Evolutionary conservation across 2,113 vertebrate genomes (phyloP).

Genomic region (Sinocyclocheilus anophthalmus): DNA sequence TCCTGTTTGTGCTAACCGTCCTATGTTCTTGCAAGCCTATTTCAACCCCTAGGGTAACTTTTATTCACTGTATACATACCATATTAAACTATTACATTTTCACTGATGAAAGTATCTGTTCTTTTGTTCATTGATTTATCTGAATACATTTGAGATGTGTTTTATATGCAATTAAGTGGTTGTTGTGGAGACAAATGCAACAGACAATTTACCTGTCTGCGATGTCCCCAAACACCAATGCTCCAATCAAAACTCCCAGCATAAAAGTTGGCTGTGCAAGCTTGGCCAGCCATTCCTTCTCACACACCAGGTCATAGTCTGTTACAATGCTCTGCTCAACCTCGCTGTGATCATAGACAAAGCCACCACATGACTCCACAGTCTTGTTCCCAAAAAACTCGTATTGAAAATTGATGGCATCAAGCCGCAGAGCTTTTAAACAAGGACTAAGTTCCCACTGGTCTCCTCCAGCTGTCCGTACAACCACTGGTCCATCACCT

Average conservation of each 20-base stretch:
- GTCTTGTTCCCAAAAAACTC: slow-evolving; percentile 81
- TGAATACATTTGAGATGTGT: neutral
- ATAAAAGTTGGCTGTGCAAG: slow-evolving; percentile 90
- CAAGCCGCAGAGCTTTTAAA: slow-evolving; percentile 72
- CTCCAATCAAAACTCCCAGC: slow-evolving; percentile 89
- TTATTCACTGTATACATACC: neutral
- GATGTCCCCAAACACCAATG: slow-evolving; percentile 86
- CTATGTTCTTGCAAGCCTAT: neutral
- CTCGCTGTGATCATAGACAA: slow-evolving; percentile 81
- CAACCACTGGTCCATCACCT: slow-evolving; percentile 73
- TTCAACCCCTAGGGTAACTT: neutral
- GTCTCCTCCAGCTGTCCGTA: slow-evolving; percentile 77
- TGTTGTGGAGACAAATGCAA: neutral
- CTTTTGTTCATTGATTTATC: neutral
- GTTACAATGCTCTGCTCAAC: slow-evolving; percentile 86
- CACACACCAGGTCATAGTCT: slow-evolving; percentile 90
- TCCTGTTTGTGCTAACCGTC: neutral
- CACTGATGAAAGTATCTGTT: too few species aligned
- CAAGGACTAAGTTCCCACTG: slow-evolving; percentile 90
- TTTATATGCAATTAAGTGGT: neutral
- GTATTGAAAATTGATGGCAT: slow-evolving; percentile 65
- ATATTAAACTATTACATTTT: neutral
- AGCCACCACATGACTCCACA: slow-evolving; percentile 76
- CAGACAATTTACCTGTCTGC: slow-evolving; percentile 84
- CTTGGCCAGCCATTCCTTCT: slow-evolving; percentile 86